Evolutionary conservation across 2,888 invertebrate genomes (phyloP), one percentile per base, ranked within the genome.

Genomic region (Luperina nickerlii): DNA sequence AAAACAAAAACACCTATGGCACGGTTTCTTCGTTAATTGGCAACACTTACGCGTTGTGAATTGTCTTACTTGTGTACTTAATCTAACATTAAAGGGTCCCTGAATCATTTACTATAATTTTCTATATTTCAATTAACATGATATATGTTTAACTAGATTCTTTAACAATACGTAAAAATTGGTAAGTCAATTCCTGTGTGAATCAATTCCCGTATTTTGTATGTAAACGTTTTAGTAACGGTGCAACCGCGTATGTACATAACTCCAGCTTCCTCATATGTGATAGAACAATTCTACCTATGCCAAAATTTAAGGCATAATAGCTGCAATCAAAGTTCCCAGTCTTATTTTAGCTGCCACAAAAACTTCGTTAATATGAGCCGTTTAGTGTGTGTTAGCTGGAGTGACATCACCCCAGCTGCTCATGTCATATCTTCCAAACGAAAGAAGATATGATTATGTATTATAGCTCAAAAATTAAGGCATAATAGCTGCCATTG

Each of bases 11-110:
- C 90, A 93, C 91, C 92, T 96, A 96, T 96, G 96, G 96, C 96
- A 96, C 96, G 94, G 95, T 93, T 92, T 89, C 90, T 94, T 96
- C 96, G 96, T 95, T 96, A 94, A 92, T 91, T 92, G 91, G 92
- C 91, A 88, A 89, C 83, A 77, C 86, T 78, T 84, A 78, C 89
- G 89, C 86, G 90, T 86, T 78, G 83, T 86, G 81, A 81, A 83
- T 70, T 87, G 87, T 88, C 87, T 89, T 90, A 90, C 75, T 78
- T 90, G 82, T 91, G 89, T 90, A 91, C 91, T 91, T 92, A 92
- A 74, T 90, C 90, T 93, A 92, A 90, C 88, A 88, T 77, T 87
- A 87, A 87, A 89, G 87, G 92, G 91, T 91, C 90, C 91, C 89
- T 88, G 88, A 90, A 88, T 90, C 89, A 83, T 78, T 87, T 81